These are phyloP conservation scores for Drosophila nigrodunni DNA, from an alignment of 1,140 invertebrate genomes.

Conservation along the genomic window DNA sequence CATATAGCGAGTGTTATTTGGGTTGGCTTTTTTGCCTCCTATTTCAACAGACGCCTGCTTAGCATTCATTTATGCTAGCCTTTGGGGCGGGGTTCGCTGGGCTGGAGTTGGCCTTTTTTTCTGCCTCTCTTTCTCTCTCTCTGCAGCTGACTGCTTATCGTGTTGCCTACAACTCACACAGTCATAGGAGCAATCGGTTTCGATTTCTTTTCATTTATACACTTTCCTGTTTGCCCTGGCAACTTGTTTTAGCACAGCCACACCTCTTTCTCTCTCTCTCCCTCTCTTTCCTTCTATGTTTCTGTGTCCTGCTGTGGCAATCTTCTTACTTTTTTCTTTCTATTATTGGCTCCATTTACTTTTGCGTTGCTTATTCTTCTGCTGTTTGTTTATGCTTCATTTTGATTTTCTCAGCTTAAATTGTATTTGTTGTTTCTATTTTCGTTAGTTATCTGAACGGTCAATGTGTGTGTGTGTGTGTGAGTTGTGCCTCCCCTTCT, in stretches of 20 bases:
- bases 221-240: conserved; percentile 63
- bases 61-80: conserved; percentile 76
- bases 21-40: conserved; percentile 23
- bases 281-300: conserved; percentile 2
- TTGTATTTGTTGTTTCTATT: conserved; percentile 81
- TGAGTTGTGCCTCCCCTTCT: not conserved
- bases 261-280: not conserved
- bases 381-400: conserved; percentile 76
- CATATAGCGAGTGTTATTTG: not conserved
- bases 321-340: conserved; percentile 62
- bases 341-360: conserved; percentile 81
- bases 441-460: conserved; percentile 62
- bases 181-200: conserved; percentile 60
- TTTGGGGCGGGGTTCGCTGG: conserved; percentile 8
- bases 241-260: conserved; percentile 26
- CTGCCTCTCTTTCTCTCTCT: not conserved
- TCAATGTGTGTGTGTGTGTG: conserved; percentile 28
- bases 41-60: conserved; percentile 54
- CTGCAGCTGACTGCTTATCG: conserved; percentile 65
- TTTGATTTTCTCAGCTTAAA: conserved; percentile 79
- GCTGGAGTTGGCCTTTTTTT: conserved; percentile 37
- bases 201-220: conserved; percentile 82
- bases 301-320: conserved; percentile 27
- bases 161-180: conserved; percentile 33
- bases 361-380: conserved; percentile 36